These are phyloP conservation scores for Tenthredo distinguenda DNA, from an alignment of 2,888 invertebrate genomes.

Conservation along the genomic window DNA sequence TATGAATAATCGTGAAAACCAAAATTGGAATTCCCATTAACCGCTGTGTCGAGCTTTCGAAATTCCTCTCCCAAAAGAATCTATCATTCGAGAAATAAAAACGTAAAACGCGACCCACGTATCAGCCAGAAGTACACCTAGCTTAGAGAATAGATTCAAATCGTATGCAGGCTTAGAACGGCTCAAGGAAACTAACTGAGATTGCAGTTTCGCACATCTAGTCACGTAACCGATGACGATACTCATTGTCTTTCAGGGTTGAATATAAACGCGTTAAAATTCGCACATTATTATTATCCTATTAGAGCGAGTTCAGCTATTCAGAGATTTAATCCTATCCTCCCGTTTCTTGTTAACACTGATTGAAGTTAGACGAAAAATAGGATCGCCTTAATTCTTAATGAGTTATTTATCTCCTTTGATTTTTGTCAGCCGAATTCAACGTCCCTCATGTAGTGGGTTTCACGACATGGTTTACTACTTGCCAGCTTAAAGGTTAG, in stretches of 20 bases:
- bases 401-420: constrained; percentile 46
- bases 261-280: constrained; percentile 11
- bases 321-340: not conserved
- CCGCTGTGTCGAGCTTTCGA: no score
- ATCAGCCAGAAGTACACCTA: not conserved
- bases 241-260: constrained; percentile 36
- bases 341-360: not conserved
- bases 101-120: not conserved
- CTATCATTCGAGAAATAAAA: no score
- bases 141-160: not conserved
- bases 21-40: not conserved
- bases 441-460: constrained; percentile 78
- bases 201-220: constrained; percentile 13
- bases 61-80: no score
- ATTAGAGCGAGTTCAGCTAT: not conserved
- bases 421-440: constrained; percentile 70
- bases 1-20: not conserved
- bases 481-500: constrained; percentile 80
- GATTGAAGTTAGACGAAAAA: not conserved
- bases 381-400: not conserved
- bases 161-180: not conserved
- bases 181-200: constrained; percentile 14
- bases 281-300: not conserved
- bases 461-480: constrained; percentile 81
- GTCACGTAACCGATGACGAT: constrained; percentile 3